phyloP scores from a whole-genome alignment of 2,797 vertebrate species.

The Tapirus indicus region DNA sequence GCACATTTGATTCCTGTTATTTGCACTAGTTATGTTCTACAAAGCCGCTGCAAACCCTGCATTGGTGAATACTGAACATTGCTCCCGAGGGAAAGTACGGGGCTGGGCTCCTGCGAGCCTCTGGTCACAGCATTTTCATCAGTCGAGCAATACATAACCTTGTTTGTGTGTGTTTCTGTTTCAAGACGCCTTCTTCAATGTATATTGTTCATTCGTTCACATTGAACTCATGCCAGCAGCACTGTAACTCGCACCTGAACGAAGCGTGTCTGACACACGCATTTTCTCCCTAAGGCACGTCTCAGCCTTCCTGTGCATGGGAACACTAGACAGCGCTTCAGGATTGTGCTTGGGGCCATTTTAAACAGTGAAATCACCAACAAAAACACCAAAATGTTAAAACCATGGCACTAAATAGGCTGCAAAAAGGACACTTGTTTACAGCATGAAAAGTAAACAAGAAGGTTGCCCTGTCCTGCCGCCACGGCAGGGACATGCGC shows the following conservation, averaged over 20 bases:
- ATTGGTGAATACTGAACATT: not conserved
- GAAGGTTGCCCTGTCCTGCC: too few species aligned
- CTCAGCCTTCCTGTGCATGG: not conserved
- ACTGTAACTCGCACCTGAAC: not conserved
- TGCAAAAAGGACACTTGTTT: not conserved
- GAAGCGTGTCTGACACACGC: not conserved
- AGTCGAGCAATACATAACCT: not conserved
- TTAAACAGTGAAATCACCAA: not conserved
- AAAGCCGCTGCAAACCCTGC: not conserved
- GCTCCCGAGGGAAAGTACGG: not conserved
- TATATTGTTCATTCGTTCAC: not conserved
- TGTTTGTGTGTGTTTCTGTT: not conserved
- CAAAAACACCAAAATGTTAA: not conserved
- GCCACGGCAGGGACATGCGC: not conserved
- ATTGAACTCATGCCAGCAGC: not conserved
- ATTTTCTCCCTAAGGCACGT: not conserved
- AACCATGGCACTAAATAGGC: not conserved
- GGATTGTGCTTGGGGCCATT: not conserved
- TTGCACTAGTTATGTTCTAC: not conserved
- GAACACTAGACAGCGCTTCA: not conserved
- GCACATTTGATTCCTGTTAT: not conserved
- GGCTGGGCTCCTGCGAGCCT: not conserved
- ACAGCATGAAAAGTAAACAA: not conserved
- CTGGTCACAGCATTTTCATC: not conserved
- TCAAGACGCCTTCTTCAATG: not conserved